phyloP scores from a whole-genome alignment of 2,888 invertebrate genomes.

The Lochmaea crataegi region DNA sequence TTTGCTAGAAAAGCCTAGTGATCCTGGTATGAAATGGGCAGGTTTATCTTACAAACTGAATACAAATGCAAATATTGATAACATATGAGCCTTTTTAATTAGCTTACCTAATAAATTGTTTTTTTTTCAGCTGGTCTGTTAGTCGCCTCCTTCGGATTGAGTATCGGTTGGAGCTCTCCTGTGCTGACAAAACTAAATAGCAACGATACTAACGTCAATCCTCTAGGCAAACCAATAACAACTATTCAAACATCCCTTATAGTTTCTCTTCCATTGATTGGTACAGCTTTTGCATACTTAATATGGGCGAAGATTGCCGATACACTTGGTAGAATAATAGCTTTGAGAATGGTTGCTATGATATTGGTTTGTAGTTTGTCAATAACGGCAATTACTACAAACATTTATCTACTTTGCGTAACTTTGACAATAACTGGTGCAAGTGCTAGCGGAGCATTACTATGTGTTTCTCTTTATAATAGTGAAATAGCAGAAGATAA shows the following conservation, averaged over 20 bases:
- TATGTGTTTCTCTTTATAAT: conserved; percentile 84
- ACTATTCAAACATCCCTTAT: conserved; percentile 66
- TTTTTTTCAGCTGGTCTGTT: conserved; percentile 27
- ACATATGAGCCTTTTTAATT: too few relatives aligned
- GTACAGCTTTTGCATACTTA: conserved; percentile 72
- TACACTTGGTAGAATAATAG: conserved; percentile 75
- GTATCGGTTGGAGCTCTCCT: conserved; percentile 60
- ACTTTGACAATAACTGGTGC: conserved; percentile 73
- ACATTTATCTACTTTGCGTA: conserved; percentile 61
- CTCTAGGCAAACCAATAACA: conserved; percentile 55
- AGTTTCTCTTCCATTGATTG: conserved; percentile 65
- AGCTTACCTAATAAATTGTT: not conserved
- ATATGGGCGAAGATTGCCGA: conserved; percentile 74
- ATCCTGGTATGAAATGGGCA: too few relatives aligned
- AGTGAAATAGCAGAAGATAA: conserved; percentile 86
- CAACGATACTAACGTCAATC: conserved; percentile 52
- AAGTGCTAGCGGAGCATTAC: conserved; percentile 75
- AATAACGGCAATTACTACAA: conserved; percentile 44
- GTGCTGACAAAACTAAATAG: conserved; percentile 45
- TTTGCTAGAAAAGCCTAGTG: too few relatives aligned
- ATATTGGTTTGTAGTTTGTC: conserved; percentile 70
- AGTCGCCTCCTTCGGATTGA: conserved; percentile 21
- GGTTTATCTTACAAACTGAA: too few relatives aligned
- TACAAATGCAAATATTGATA: too few relatives aligned
- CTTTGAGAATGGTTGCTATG: conserved; percentile 71